Evolutionary conservation across 1,140 invertebrate genomes (phyloP), one percentile per base, ranked within the genome.

Genomic region (Eumeta japonica): DNA sequence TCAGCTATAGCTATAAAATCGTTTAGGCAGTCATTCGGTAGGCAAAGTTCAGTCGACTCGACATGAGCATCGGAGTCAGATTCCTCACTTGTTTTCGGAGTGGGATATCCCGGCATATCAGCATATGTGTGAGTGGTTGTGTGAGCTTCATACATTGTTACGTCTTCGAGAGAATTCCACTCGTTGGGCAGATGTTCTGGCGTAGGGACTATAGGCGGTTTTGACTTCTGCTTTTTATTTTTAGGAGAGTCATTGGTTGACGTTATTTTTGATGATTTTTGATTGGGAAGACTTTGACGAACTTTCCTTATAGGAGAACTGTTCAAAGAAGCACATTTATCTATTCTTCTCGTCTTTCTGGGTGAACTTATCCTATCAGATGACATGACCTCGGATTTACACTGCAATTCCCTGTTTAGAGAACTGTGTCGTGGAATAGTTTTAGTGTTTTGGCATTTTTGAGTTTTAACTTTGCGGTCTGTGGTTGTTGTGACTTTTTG

Each of bases 101-200:
- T 41, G 1, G 62, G 53, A 7, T 41, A 33, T 16, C 66, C 62
- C 37, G 73, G 66, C 0, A 62, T 55, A n/a, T n/a, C n/a, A n/a
- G n/a, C n/a, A n/a, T n/a, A n/a, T n/a, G n/a, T n/a, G 30, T 55
- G 52, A 10, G 64, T 67, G 1, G 67, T 72, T 34, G 68, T 72
- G 18, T 75, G 67, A 3, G 68, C 55, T 43, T 77, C 75, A 13
- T 75, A 77, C 75, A 77, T 77, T 1, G 72, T 75, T 1, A 77
- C 55, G 45, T 76, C 72, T 43, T 72, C 65, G 10, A 73, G 72
- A 20, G 67, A 59, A n/a, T 46, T 29, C 27, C 51, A 60, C 46
- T 55, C 52, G 28, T 58, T 63, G 0, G 46, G 44, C 1, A 35
- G 37, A 39, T 54, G 52, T 30, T 61, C 55, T 30, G 33, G 12